Evolutionary conservation across 2,888 invertebrate species (phyloP).

Genomic region (Chromoteleia sp.): DNA sequence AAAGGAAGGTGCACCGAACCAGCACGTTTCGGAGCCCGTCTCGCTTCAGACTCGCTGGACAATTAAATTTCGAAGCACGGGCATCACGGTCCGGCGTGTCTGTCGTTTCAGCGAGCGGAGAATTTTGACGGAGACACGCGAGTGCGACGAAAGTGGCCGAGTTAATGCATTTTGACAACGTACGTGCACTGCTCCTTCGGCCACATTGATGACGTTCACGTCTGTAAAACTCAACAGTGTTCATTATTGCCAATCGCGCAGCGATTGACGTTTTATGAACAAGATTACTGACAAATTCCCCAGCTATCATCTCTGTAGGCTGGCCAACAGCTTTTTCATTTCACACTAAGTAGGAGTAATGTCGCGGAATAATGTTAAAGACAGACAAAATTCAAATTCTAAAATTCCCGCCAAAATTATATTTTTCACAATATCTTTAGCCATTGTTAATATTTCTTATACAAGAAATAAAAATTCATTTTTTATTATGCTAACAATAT

Average conservation of each 20-base stretch:
- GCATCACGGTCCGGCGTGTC: conserved; percentile 1
- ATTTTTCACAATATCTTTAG: too few species aligned
- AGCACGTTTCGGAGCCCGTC: conserved; percentile 5
- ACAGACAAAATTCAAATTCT: too few species aligned
- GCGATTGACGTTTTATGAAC: background rate
- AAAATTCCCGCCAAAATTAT: too few species aligned
- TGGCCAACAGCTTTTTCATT: too few species aligned
- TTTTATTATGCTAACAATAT: too few species aligned
- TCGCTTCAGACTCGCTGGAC: background rate
- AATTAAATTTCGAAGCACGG: background rate
- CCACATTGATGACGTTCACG: conserved; percentile 29
- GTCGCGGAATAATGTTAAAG: too few species aligned
- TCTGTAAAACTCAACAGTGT: background rate
- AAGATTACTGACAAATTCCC: too few species aligned
- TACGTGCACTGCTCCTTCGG: background rate
- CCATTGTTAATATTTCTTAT: too few species aligned
- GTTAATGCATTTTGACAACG: conserved; percentile 33
- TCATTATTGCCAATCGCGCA: background rate
- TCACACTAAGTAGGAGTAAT: too few species aligned
- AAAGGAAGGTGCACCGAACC: conserved; percentile 11
- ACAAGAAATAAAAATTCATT: too few species aligned
- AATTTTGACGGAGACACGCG: background rate
- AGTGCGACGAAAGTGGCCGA: conserved; percentile 5
- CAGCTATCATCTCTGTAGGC: too few species aligned
- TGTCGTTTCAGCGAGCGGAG: background rate